Evolutionary conservation across 2,113 vertebrate genomes (phyloP), one percentile per base, ranked within the genome.

Genomic region (Ornithorhynchus anatinus): DNA sequence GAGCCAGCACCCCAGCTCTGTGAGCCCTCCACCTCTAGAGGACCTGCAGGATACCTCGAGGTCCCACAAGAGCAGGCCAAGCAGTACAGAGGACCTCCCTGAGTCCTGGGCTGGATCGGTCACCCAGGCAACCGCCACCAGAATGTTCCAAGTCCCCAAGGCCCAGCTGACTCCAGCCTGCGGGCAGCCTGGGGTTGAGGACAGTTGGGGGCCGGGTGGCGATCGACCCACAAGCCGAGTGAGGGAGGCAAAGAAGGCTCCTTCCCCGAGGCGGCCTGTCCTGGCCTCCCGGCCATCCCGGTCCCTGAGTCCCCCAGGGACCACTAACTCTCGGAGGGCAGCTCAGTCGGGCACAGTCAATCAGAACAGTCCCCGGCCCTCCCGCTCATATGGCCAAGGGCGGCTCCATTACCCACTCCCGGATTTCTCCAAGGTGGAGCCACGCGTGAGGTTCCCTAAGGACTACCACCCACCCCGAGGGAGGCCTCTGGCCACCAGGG

Each of bases 341-440:
- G 43, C 50, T 19, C 48, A 48, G 52, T n/a, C 1, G 2, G 69
- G 16, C 3, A 47, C 31, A 0, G 37, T 53, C 29, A 73, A 42
- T 7, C 16, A 2, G 10, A 1, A 59, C 51, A 61, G 23, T 48
- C 48, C 25, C 20, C 33, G 72, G 77, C 76, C 58, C 22, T 22
- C n/a, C 79, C 76, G 22, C 10, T 37, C 31, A 42, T 95, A 95
- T 0, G 93, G 94, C 78, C 86, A 81, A 37, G 91, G 92, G 5
- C 81, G 39, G 40, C 89, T 94, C 68, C 95, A 89, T 84, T 91
- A 94, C 80, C 91, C 91, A 1, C 89, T 92, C 10, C 96, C 95
- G 1, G 96, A 99, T 85, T 95, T 98, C 66, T 97, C 97, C 54
- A 96, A 96, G 84, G 96, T 99, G 75, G 90, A 93, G 61, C 92